phyloP scores from a whole-genome alignment of 2,797 vertebrate genomes.

The Odontamblyopus rebecca region DNA sequence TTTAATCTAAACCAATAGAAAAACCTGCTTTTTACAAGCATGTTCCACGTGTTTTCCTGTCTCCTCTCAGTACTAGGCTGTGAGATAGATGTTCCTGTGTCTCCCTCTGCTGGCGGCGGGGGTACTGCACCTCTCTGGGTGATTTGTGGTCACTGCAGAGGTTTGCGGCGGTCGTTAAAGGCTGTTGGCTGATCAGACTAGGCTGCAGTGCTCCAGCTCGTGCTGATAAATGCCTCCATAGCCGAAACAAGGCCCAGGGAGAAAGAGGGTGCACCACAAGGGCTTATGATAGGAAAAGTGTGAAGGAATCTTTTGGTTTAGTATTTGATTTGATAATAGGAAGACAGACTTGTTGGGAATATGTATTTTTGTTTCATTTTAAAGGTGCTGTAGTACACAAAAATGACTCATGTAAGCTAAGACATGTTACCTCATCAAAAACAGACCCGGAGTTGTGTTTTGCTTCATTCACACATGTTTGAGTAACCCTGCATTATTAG shows the following conservation, averaged over 20 bases:
- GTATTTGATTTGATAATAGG: not conserved
- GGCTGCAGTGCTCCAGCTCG: slow-evolving; percentile 33
- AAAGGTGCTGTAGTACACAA: no score
- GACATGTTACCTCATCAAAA: no score
- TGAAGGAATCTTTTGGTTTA: not conserved
- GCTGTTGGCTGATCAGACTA: slow-evolving; percentile 9
- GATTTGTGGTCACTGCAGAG: slow-evolving; percentile 66
- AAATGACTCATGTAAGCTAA: no score
- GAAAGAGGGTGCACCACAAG: not conserved
- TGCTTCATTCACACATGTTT: no score
- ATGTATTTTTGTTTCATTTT: no score
- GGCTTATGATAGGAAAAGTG: not conserved
- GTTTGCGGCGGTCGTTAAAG: slow-evolving; percentile 50
- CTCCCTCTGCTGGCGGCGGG: not conserved
- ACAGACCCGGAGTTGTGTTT: no score
- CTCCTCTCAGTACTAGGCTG: not conserved
- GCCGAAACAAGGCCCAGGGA: slow-evolving; percentile 4
- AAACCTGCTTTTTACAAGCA: no score
- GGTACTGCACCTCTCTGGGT: slow-evolving; percentile 5
- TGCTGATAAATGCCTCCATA: slow-evolving; percentile 26
- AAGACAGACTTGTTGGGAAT: no score
- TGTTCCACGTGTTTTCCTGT: no score
- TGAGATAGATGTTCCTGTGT: no score
- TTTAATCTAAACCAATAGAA: no score
- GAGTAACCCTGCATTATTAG: no score